Percentiles rank a stretch among this genome's conserved stretches.
These are phyloP conservation scores for Chitala chitala DNA, from an alignment of 2,113 vertebrate species.

Conservation along the genomic window DNA sequence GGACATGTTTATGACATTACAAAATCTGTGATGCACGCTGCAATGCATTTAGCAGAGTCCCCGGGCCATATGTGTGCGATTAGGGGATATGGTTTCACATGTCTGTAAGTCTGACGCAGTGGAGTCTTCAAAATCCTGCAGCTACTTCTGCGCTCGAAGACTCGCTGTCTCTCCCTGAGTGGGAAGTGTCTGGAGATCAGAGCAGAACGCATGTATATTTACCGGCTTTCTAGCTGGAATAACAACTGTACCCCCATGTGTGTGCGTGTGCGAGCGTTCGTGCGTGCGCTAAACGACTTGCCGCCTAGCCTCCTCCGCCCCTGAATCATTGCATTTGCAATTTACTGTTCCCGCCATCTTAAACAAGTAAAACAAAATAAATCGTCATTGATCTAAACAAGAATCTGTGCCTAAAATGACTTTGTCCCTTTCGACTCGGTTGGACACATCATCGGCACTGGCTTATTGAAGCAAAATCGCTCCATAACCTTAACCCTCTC, in stretches of 20 bases:
- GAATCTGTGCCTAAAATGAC: slow-evolving; percentile 71
- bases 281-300: no score
- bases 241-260: no score
- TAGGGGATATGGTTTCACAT: slow-evolving; percentile 44
- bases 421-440: slow-evolving; percentile 89
- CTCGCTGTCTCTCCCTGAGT: slow-evolving; percentile 38
- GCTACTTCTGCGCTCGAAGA: slow-evolving; percentile 57
- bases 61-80: slow-evolving; percentile 62
- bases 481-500: slow-evolving; percentile 98
- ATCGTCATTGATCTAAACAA: slow-evolving; percentile 80
- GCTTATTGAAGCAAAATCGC: slow-evolving; percentile 98
- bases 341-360: background rate
- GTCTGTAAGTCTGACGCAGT: slow-evolving; percentile 53
- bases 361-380: slow-evolving; percentile 1
- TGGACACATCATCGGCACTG: slow-evolving; percentile 95
- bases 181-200: slow-evolving; percentile 9
- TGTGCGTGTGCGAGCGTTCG: slow-evolving; percentile 55
- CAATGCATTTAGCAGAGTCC: slow-evolving; percentile 50
- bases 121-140: slow-evolving; percentile 32
- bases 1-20: slow-evolving; percentile 9
- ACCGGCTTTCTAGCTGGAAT: slow-evolving; percentile 4
- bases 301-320: background rate
- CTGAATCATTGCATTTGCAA: background rate
- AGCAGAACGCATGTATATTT: slow-evolving; percentile 15
- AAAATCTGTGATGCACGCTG: slow-evolving; percentile 13